phyloP scores from a whole-genome alignment of 2,113 vertebrate genomes.

The Sarotherodon lohbergeri region DNA sequence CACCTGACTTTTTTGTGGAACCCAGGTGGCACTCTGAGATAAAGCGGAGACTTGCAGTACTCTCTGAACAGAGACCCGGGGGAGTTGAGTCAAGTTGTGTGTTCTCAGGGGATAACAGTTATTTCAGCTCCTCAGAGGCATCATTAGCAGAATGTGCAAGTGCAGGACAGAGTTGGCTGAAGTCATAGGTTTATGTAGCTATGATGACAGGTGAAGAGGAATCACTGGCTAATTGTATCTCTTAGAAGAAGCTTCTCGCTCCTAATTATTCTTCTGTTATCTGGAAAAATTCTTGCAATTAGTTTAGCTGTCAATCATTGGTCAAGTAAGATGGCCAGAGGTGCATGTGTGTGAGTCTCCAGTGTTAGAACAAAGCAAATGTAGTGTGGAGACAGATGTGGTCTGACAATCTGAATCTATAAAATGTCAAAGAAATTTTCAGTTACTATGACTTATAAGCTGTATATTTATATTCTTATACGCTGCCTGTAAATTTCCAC shows the following conservation, averaged over 20 bases:
- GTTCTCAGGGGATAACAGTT: constrained; percentile 24
- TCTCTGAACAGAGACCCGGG: neutral
- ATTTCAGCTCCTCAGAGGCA: constrained; percentile 26
- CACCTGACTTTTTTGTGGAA: constrained; percentile 1
- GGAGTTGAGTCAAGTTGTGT: constrained; percentile 3
- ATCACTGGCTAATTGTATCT: constrained; percentile 19
- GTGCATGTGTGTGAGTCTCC: neutral
- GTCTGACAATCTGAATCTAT: neutral
- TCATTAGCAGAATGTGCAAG: constrained; percentile 27
- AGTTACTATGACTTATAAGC: neutral
- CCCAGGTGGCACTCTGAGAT: constrained; percentile 36
- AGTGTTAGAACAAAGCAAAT: neutral
- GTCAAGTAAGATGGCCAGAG: constrained; percentile 4
- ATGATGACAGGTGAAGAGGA: constrained; percentile 20
- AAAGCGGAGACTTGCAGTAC: constrained; percentile 24
- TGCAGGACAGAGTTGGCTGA: constrained; percentile 4
- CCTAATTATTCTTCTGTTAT: constrained; percentile 26
- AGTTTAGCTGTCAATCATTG: constrained; percentile 42
- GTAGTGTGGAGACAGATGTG: neutral
- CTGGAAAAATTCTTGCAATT: constrained; percentile 29
- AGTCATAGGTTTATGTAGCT: constrained; percentile 25
- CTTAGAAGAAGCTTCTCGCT: constrained; percentile 1
- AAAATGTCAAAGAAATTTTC: neutral
- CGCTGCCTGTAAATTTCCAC: neutral
- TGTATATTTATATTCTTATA: neutral